These are phyloP conservation scores for Eidolon helvum DNA, from an alignment of 2,113 vertebrate genomes.

Conservation along the genomic window DNA sequence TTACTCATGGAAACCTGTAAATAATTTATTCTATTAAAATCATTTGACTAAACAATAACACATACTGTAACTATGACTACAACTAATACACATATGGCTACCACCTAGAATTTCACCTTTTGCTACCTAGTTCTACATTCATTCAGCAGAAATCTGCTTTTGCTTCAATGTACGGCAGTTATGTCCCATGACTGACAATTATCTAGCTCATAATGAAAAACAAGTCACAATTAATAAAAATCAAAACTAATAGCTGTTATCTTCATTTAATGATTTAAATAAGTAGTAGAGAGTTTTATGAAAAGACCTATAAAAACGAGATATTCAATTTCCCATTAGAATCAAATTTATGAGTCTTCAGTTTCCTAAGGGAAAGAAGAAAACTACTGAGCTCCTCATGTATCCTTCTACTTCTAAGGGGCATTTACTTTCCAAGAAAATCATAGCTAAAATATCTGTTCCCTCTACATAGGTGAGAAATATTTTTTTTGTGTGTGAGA, in stretches of 20 bases:
- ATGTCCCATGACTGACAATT: slow-evolving; percentile 93
- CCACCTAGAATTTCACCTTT: not conserved
- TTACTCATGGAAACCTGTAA: not conserved
- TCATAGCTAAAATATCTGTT: not conserved
- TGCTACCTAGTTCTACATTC: not conserved
- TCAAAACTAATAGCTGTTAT: slow-evolving; percentile 91
- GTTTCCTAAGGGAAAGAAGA: slow-evolving; percentile 42
- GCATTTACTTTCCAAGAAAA: slow-evolving; percentile 7
- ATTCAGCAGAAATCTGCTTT: slow-evolving; percentile 70
- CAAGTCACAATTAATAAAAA: slow-evolving; percentile 96
- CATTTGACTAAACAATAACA: not conserved
- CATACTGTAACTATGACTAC: not conserved
- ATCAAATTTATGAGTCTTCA: slow-evolving; percentile 63
- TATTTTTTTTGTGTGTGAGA: not conserved
- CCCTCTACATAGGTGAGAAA: not conserved
- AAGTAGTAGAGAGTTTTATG: slow-evolving; percentile 84
- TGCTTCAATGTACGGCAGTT: slow-evolving; percentile 81
- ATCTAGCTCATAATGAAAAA: slow-evolving; percentile 96
- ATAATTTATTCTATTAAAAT: not conserved
- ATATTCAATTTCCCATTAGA: slow-evolving; percentile 84
- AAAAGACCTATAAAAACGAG: slow-evolving; percentile 81
- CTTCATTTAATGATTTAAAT: slow-evolving; percentile 92
- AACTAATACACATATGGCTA: not conserved
- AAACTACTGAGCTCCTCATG: not conserved
- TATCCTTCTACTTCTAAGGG: not conserved